Evolutionary conservation across 2,797 vertebrate species (phyloP).

Genomic region (Furcifer pardalis): DNA sequence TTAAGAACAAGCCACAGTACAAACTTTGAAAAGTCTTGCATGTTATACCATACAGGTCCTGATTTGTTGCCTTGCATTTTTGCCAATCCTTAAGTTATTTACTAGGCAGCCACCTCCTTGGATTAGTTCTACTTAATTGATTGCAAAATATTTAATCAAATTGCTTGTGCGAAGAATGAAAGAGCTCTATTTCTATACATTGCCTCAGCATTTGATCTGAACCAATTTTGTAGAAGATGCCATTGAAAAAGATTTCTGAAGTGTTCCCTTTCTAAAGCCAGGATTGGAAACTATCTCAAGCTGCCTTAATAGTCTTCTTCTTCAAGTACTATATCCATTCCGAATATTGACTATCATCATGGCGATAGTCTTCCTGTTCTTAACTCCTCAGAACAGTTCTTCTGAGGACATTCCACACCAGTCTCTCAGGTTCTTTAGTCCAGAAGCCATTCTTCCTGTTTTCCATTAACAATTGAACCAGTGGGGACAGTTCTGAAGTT

Average conservation of each 20-base stretch:
- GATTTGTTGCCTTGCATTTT: background rate
- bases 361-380: no score
- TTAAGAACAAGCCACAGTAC: slow-evolving; percentile 18
- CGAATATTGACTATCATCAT: no score
- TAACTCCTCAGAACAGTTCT: no score
- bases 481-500: background rate
- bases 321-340: no score
- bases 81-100: slow-evolving; percentile 29
- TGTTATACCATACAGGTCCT: slow-evolving; percentile 9
- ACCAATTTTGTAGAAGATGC: background rate
- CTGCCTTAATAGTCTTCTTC: no score
- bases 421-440: no score
- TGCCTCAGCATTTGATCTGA: background rate
- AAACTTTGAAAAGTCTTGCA: slow-evolving; percentile 12
- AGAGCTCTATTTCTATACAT: background rate
- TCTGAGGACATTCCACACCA: no score
- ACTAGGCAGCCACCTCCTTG: slow-evolving; percentile 35
- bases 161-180: slow-evolving; percentile 7
- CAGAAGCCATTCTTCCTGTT: background rate
- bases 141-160: slow-evolving; percentile 29
- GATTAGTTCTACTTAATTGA: slow-evolving; percentile 44
- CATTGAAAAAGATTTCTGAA: background rate
- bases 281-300: background rate
- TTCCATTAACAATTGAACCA: background rate
- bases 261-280: background rate